Evolutionary conservation across 2,888 invertebrate species (phyloP), one percentile per base, ranked within the genome.

Genomic region (Netelia inedita): DNA sequence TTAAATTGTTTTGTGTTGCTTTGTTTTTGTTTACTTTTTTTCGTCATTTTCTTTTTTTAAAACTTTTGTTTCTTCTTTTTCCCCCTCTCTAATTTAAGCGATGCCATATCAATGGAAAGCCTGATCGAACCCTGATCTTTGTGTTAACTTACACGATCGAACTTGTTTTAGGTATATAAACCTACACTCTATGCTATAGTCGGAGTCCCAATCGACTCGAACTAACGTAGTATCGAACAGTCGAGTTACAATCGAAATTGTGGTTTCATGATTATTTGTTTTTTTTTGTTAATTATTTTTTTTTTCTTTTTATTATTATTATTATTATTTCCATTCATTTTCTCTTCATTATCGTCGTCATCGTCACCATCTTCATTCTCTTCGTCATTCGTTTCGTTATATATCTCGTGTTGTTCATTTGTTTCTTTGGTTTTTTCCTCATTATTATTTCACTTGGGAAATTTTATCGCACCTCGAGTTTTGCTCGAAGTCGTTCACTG

Each of bases 191-290:
- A 90, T 89, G 88, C 85, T 87, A 85, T 88, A 89, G 89, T 89
- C 88, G 85, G 88, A 89, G 89, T 89, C 89, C 83, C 87, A 87
- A 86, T 88, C 85, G 88, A 88, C 88, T 88, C 89, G 88, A 88
- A 89, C 89, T 89, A 89, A 89, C 88, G 87, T 89, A 89, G 88
- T 90, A 90, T 90, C 90, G 89, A 90, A 90, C 90, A 88, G 88
- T 89, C 89, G 90, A 90, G 90, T 90, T 90, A 89, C 89, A 89
- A 89, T 89, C 90, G 89, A 89, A 90, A 89, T 89, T 88, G 87
- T 88, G 86, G 86, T 89, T 89, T 88, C 88, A 88, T 89, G 83
- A 66, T 82, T 78, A 55, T 82, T 79, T 66, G 76, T 76, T 75
- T 81, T 83, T 72, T 83, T 71, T 74, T 65, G 68, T 69, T 28